Conservation (phyloP, 2,888 invertebrate species). For the Folsomia manolachei region DNA sequence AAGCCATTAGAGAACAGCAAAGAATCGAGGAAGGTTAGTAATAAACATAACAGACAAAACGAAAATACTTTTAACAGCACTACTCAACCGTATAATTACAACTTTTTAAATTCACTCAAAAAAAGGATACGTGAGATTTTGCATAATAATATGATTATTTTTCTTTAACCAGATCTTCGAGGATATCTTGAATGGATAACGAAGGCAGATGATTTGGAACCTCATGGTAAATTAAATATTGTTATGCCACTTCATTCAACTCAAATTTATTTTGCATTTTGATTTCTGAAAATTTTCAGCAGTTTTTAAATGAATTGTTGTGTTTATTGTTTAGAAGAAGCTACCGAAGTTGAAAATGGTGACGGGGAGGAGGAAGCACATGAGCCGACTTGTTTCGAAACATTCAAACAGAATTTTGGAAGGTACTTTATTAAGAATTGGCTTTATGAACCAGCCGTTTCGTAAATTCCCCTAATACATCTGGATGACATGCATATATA, state of each 20-base stretch:
- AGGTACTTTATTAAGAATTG: constrained; percentile 6
- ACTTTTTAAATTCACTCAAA: not conserved
- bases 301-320: too few relatives aligned
- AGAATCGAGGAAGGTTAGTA: constrained; percentile 63
- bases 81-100: not conserved
- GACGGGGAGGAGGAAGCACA: constrained; percentile 17
- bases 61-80: too few relatives aligned
- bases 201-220: constrained; percentile 62
- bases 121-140: too few relatives aligned
- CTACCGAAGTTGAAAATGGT: constrained; percentile 9
- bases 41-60: too few relatives aligned
- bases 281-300: too few relatives aligned
- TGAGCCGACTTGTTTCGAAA: constrained; percentile 15
- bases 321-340: constrained; percentile 18
- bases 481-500: too few relatives aligned
- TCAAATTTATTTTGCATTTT: not conserved
- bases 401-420: constrained; percentile 5
- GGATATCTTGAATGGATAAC: constrained; percentile 65
- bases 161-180: constrained; percentile 55
- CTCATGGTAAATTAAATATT: constrained; percentile 52
- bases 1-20: constrained; percentile 62
- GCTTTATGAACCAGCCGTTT: too few relatives aligned
- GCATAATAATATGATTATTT: too few relatives aligned
- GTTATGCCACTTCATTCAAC: too few relatives aligned
- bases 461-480: not conserved